Conservation (phyloP, 1,140 invertebrate genomes). For the Heliothis virescens region DNA sequence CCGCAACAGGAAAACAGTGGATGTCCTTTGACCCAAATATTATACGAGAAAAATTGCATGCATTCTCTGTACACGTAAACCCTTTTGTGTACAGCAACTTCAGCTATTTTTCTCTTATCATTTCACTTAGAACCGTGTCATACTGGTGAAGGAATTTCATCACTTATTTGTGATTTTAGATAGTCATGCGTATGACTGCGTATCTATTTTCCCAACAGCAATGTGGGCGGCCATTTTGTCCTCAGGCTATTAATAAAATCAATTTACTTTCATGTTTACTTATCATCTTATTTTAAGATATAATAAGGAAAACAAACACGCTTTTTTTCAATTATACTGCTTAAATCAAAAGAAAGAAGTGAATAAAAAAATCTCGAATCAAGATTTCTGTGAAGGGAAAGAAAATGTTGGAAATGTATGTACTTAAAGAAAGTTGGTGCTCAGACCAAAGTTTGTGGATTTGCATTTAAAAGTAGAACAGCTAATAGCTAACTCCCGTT, state of each 20-base stretch:
- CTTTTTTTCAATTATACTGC: not conserved
- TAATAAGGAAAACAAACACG: constrained; percentile 38
- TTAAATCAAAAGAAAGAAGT: too few relatives aligned
- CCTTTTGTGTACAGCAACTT: constrained; percentile 3
- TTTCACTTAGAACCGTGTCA: constrained; percentile 5
- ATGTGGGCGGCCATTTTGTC: constrained; percentile 20
- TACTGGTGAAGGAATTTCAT: constrained; percentile 1
- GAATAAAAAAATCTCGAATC: constrained; percentile 6
- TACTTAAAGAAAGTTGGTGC: constrained; percentile 2
- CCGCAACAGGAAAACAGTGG: not conserved
- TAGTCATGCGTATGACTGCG: constrained; percentile 27
- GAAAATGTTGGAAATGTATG: too few relatives aligned
- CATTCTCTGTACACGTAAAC: constrained; percentile 8
- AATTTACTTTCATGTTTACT: constrained; percentile 50
- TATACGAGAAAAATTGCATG: constrained; percentile 18
- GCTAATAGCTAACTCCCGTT: constrained; percentile 34
- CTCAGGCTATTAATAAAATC: constrained; percentile 51
- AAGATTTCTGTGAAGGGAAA: not conserved
- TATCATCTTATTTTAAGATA: constrained; percentile 43
- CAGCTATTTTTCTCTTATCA: constrained; percentile 12
- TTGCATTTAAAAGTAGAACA: constrained; percentile 37
- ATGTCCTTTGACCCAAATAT: not conserved
- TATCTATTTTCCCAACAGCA: constrained; percentile 19
- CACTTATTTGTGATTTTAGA: constrained; percentile 22
- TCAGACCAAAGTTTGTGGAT: not conserved